Percentiles rank a stretch among this genome's conserved stretches.
These are phyloP conservation scores for Drosophila tripunctata DNA, from an alignment of 2,888 invertebrate genomes.

Conservation along the genomic window DNA sequence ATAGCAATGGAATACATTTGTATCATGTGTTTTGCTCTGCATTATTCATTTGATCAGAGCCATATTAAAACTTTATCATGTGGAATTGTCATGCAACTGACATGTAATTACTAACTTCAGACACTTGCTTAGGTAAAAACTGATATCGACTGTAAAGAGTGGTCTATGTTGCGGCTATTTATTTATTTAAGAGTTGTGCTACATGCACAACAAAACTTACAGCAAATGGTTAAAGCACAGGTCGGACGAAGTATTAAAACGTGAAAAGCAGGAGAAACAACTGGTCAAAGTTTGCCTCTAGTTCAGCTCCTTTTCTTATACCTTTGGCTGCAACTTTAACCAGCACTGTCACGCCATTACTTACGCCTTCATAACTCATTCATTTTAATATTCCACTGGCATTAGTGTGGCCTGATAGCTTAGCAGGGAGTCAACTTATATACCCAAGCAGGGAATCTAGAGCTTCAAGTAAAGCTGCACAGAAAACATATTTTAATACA, in stretches of 20 bases:
- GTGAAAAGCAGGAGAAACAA: constrained; percentile 33
- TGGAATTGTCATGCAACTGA: constrained; percentile 12
- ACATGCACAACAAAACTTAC: constrained; percentile 42
- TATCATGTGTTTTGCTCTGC: background rate
- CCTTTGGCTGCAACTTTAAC: background rate
- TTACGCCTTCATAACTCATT: constrained; percentile 53
- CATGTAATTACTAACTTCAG: background rate
- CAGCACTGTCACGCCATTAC: background rate
- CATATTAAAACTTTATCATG: constrained; percentile 24
- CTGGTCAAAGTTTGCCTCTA: constrained; percentile 36
- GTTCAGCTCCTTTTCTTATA: background rate
- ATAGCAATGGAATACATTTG: too few relatives aligned
- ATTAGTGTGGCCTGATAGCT: constrained; percentile 10
- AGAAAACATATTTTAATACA: constrained; percentile 21
- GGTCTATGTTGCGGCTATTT: constrained; percentile 27
- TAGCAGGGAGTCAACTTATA: background rate
- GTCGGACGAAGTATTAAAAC: constrained; percentile 17
- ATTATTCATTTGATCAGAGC: background rate
- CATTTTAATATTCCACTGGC: constrained; percentile 56
- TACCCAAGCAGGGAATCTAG: too few relatives aligned
- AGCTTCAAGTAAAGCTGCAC: background rate
- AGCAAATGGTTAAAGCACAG: constrained; percentile 53
- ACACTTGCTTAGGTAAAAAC: background rate
- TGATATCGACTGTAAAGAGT: constrained; percentile 2
- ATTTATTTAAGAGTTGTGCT: constrained; percentile 67